phyloP scores from a whole-genome alignment of 2,888 invertebrate genomes.

The Diadegma fenestrale region DNA sequence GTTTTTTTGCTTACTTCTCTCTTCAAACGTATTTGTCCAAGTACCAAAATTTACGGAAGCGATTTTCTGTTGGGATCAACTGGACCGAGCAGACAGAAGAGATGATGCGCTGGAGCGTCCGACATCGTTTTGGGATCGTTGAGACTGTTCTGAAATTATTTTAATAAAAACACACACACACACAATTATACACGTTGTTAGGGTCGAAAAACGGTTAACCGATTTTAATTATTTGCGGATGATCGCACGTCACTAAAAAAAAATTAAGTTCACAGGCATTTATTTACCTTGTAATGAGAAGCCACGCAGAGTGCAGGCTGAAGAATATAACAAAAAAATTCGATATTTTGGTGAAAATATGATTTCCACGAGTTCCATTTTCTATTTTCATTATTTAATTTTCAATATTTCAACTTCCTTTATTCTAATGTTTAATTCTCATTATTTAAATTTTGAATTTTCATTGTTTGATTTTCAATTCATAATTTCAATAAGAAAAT shows the following conservation, averaged over 20 bases:
- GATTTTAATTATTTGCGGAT: too few species aligned
- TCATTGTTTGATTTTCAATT: too few species aligned
- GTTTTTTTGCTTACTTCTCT: conserved; percentile 90
- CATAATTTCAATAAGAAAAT: neutral
- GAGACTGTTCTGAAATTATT: conserved; percentile 95
- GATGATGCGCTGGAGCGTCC: conserved; percentile 98
- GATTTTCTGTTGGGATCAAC: conserved; percentile 89
- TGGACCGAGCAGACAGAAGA: conserved; percentile 97
- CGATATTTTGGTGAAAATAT: too few species aligned
- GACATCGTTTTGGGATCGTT: conserved; percentile 99
- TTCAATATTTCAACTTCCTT: too few species aligned
- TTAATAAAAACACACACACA: conserved; percentile 8
- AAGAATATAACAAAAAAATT: too few species aligned
- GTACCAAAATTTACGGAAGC: conserved; percentile 97
- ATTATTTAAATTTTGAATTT: too few species aligned
- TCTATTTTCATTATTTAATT: too few species aligned
- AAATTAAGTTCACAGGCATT: neutral
- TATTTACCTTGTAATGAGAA: conserved; percentile 96
- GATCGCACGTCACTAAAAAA: neutral
- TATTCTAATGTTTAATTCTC: too few species aligned
- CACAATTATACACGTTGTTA: neutral
- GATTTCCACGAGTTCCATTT: too few species aligned
- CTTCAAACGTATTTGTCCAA: conserved; percentile 93
- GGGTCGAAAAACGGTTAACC: neutral
- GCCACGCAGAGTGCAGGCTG: conserved; percentile 98